These are phyloP conservation scores for Limenitis camilla DNA, from an alignment of 2,888 invertebrate genomes.

Conservation along the genomic window DNA sequence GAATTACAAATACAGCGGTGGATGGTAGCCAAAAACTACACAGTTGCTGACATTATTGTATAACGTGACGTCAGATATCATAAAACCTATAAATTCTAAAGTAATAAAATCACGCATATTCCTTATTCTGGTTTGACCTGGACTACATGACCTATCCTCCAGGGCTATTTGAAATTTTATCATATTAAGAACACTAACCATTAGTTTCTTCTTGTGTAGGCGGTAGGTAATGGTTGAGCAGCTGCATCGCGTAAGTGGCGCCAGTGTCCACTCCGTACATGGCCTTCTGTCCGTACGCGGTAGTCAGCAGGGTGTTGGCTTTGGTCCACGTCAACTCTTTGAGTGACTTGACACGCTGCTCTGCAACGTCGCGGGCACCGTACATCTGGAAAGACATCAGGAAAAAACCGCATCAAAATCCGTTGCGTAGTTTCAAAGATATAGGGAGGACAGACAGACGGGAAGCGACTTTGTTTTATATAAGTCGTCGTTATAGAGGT, in stretches of 20 bases:
- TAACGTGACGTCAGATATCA: not conserved
- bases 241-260: conserved; percentile 79
- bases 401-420: too few species aligned
- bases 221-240: conserved; percentile 83
- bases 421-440: too few species aligned
- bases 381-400: conserved; percentile 58
- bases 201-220: conserved; percentile 66
- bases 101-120: too few species aligned
- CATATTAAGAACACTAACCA: conserved; percentile 36
- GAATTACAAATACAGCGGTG: too few species aligned
- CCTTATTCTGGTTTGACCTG: too few species aligned
- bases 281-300: conserved; percentile 80
- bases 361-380: conserved; percentile 64
- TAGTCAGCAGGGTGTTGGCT: conserved; percentile 80
- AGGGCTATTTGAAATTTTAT: not conserved
- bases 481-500: too few species aligned
- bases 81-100: not conserved
- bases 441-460: too few species aligned
- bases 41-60: too few species aligned
- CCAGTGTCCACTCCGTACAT: conserved; percentile 79
- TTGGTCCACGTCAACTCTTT: conserved; percentile 82
- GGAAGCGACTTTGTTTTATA: too few species aligned
- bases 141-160: not conserved
- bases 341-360: conserved; percentile 76
- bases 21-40: too few species aligned